A percentile compares a stretch with the other conserved stretches of the same genome.
These are phyloP conservation scores for Eledone cirrhosa DNA, from an alignment of 2,888 invertebrate genomes.

Conservation along the genomic window DNA sequence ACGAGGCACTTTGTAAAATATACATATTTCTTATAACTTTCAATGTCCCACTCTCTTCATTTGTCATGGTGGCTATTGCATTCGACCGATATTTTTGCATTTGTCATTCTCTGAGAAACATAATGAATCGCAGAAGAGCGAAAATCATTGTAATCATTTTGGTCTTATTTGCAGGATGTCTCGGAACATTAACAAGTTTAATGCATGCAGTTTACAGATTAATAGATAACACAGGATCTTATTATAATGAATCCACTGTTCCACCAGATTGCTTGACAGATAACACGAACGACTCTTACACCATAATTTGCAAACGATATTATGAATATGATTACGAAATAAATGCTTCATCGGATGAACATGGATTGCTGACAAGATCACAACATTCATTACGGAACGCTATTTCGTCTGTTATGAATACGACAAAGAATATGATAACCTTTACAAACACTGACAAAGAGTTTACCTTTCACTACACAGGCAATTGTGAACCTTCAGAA, in stretches of 20 bases:
- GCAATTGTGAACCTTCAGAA: conserved; percentile 40
- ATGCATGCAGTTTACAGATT: conserved; percentile 38
- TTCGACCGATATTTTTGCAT: conserved; percentile 44
- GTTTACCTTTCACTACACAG: conserved; percentile 29
- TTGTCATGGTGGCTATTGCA: conserved; percentile 42
- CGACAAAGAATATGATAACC: too few species aligned
- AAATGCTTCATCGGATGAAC: not conserved
- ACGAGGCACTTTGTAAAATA: conserved; percentile 35
- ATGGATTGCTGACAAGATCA: not conserved
- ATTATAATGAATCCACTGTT: not conserved
- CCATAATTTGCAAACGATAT: not conserved
- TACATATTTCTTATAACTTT: conserved; percentile 39
- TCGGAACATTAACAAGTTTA: conserved; percentile 43
- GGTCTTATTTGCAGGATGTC: conserved; percentile 37
- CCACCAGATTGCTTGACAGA: not conserved
- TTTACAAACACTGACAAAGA: not conserved
- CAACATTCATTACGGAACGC: not conserved
- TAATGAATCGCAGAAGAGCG: conserved; percentile 37
- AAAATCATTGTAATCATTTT: conserved; percentile 41
- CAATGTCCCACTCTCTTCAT: conserved; percentile 42
- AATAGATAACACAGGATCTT: not conserved
- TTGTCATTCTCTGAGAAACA: conserved; percentile 41
- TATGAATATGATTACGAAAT: not conserved
- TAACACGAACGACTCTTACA: not conserved
- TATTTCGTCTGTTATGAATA: not conserved